A percentile compares a stretch with the other conserved stretches of the same genome.
These are phyloP conservation scores for Cotesia typhae DNA, from an alignment of 1,140 invertebrate species.

Conservation along the genomic window DNA sequence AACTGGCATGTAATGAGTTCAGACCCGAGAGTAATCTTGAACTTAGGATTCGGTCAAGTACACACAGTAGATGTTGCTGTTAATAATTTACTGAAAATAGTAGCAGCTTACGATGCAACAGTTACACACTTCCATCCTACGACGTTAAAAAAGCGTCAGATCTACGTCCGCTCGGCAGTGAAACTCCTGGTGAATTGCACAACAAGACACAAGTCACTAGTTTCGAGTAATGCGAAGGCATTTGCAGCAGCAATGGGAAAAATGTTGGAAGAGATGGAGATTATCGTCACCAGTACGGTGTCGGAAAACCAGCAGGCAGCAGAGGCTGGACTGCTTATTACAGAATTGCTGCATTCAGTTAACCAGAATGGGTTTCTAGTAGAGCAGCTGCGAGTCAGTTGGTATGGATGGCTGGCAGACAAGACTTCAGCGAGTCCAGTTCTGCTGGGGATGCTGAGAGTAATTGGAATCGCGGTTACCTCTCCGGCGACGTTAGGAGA, in stretches of 20 bases:
- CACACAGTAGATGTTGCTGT: slow-evolving; percentile 66
- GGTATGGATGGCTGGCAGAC: slow-evolving; percentile 59
- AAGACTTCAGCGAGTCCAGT: slow-evolving; percentile 63
- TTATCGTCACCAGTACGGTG: slow-evolving; percentile 65
- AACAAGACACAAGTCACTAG: slow-evolving; percentile 66
- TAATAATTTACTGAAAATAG: slow-evolving; percentile 69
- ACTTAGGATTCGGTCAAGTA: slow-evolving; percentile 57
- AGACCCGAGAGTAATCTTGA: slow-evolving; percentile 76
- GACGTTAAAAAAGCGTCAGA: slow-evolving; percentile 69
- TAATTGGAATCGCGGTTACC: slow-evolving; percentile 60
- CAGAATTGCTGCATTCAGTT: slow-evolving; percentile 64
- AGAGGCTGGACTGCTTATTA: slow-evolving; percentile 64
- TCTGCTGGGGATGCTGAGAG: slow-evolving; percentile 63
- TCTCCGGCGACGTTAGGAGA: slow-evolving; percentile 62
- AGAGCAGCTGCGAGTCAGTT: slow-evolving; percentile 58
- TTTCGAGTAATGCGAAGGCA: slow-evolving; percentile 64
- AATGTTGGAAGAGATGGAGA: slow-evolving; percentile 71
- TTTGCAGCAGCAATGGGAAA: slow-evolving; percentile 67
- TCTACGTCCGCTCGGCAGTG: slow-evolving; percentile 70
- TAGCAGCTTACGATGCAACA: slow-evolving; percentile 68
- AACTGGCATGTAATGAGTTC: slow-evolving; percentile 83
- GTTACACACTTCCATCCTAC: slow-evolving; percentile 62
- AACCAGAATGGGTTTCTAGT: slow-evolving; percentile 60
- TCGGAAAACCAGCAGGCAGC: slow-evolving; percentile 65
- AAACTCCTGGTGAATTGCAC: slow-evolving; percentile 71